phyloP scores from a whole-genome alignment of 2,888 invertebrate species.

The Erannis defoliaria region DNA sequence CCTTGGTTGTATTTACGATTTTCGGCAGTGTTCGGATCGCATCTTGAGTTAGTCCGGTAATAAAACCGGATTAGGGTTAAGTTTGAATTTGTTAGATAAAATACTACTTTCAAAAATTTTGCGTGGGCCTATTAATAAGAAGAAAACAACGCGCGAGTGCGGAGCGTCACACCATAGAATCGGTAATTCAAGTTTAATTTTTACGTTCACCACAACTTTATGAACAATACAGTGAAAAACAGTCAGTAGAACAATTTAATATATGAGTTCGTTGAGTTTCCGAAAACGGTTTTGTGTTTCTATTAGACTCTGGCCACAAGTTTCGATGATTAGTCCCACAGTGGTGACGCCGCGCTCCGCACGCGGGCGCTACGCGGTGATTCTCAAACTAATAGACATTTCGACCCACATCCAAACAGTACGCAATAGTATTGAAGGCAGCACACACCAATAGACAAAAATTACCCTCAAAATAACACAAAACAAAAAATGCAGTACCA shows the following conservation, averaged over 20 bases:
- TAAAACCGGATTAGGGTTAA: conserved; percentile 75
- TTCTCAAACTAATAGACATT: conserved; percentile 91
- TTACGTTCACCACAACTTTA: conserved; percentile 31
- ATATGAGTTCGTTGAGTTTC: conserved; percentile 37
- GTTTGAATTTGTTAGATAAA: conserved; percentile 81
- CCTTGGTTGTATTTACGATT: conserved; percentile 74
- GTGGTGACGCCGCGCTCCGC: conserved; percentile 64
- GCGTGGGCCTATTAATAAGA: conserved; percentile 63
- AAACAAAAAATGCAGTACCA: conserved; percentile 56
- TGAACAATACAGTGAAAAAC: conserved; percentile 38
- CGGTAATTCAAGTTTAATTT: conserved; percentile 44
- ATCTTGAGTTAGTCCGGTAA: conserved; percentile 73
- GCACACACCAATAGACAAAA: conserved; percentile 79
- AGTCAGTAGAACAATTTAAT: conserved; percentile 35
- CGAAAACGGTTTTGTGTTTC: conserved; percentile 38
- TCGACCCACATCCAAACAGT: conserved; percentile 89
- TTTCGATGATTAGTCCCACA: conserved; percentile 50
- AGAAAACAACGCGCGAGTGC: conserved; percentile 57
- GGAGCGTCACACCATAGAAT: conserved; percentile 60
- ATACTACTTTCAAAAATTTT: conserved; percentile 67
- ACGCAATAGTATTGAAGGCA: conserved; percentile 94
- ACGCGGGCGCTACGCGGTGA: conserved; percentile 78
- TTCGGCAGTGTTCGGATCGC: conserved; percentile 79
- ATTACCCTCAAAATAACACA: conserved; percentile 54
- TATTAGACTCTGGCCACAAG: conserved; percentile 48